Evolutionary conservation across 1,140 invertebrate species (phyloP), one percentile per base, ranked within the genome.

Genomic region (Trichogramma pretiosum): DNA sequence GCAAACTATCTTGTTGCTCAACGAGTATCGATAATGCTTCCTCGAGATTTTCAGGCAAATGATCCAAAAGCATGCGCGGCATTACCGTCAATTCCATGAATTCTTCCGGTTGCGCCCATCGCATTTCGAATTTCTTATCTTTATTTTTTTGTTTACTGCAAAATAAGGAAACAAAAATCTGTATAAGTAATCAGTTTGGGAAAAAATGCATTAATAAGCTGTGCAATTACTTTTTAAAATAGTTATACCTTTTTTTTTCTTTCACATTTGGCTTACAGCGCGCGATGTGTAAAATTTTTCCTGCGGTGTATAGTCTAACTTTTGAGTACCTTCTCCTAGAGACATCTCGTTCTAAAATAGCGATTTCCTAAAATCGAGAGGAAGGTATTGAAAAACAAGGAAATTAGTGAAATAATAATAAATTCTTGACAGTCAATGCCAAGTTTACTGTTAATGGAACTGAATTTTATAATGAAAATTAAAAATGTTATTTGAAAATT

Each of bases 31-130:
- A 71, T 46, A 86, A 64, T n/a, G 79, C 80, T 50, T 76, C 71
- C 46, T 82, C 75, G 16, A 87, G 72, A 58, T 82, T 83, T 59
- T 85, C 78, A 8, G 84, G 84, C 17, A 87, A 63, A 56, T 87
- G 84, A 63, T 87, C 84, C 2, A 85, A 64, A 2, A 85, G 56
- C 84, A 87, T 87, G 13, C 82, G 72, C 14, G 84, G 84, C 83
- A 85, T 84, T 17, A 85, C 80, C 53, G 79, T 71, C 17, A 87
- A 57, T 57, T 85, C 82, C 70, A 79, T 79, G 64, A 87, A 84
- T 62, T 85, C 83, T 63, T 85, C 83, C 2, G 82, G 72, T 50
- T 76, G 73, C 8, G 82, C 79, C 84, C 84, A 87, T 18, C 83
- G 71, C 83, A 87, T 84, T 57, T 84, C 80, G 54, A 74, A 85